Percentiles rank a stretch among this genome's conserved stretches.
Conservation (phyloP, 2,797 vertebrate genomes). For the Schizopygopsis pylzovi region DNA sequence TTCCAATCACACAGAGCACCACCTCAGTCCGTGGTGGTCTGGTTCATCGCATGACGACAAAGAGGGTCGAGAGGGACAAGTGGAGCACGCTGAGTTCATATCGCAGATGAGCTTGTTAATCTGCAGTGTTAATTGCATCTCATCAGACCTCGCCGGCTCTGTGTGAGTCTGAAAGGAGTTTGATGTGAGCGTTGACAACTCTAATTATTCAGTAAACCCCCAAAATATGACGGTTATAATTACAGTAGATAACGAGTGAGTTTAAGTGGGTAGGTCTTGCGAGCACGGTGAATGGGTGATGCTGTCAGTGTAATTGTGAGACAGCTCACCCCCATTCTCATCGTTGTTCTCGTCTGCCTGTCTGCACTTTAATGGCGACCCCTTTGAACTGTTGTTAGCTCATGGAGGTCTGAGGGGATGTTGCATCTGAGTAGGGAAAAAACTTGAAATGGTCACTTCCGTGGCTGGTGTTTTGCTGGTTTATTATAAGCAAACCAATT, state of each 20-base stretch:
- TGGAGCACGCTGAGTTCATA: constrained; percentile 39
- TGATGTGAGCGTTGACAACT: constrained; percentile 70
- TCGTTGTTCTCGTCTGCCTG: neutral
- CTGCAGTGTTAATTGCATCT: constrained; percentile 75
- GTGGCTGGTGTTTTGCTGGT: constrained; percentile 6
- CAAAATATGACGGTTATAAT: constrained; percentile 49
- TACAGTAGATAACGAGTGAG: constrained; percentile 29
- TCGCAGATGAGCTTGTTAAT: constrained; percentile 68
- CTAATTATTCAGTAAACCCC: constrained; percentile 67
- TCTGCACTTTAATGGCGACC: constrained; percentile 20
- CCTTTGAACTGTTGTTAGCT: constrained; percentile 25
- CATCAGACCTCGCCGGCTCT: constrained; percentile 68
- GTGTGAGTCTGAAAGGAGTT: constrained; percentile 66
- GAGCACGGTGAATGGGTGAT: constrained; percentile 11
- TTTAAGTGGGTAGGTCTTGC: constrained; percentile 16
- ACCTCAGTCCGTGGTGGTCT: constrained; percentile 12
- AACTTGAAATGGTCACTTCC: constrained; percentile 1
- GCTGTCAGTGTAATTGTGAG: constrained; percentile 41
- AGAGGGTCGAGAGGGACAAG: constrained; percentile 33
- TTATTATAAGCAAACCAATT: constrained; percentile 29
- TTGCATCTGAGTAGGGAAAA: neutral
- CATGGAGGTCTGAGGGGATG: neutral
- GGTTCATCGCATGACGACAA: constrained; percentile 18
- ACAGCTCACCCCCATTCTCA: constrained; percentile 24
- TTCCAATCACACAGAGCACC: neutral